Percentiles rank a stretch among this genome's conserved stretches.
Conservation (phyloP, 2,888 invertebrate genomes). For the Margaritifera margaritifera region DNA sequence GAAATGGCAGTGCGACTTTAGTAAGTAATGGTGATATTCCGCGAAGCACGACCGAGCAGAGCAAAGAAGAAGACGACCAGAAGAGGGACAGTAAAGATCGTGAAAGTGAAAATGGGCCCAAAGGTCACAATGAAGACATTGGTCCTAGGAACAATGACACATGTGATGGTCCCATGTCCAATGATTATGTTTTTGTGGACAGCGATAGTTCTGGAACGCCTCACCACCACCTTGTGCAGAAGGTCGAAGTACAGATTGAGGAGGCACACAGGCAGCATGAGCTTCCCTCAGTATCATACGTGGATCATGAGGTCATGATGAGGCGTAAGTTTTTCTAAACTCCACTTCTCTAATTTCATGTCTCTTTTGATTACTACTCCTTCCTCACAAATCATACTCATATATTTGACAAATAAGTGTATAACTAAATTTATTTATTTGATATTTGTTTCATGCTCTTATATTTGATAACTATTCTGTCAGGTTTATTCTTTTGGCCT, state of each 20-base stretch:
- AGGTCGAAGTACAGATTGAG: conserved; percentile 44
- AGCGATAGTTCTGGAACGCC: conserved; percentile 34
- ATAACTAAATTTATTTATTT: not conserved
- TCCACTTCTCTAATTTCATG: no score
- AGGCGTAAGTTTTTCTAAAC: no score
- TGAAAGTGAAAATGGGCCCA: conserved; percentile 7
- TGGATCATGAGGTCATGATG: no score
- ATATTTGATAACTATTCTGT: no score
- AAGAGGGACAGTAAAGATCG: not conserved
- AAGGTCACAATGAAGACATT: conserved; percentile 6
- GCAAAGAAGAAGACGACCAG: not conserved
- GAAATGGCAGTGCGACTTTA: no score
- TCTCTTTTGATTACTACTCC: no score
- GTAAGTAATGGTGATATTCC: no score
- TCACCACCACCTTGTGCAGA: conserved; percentile 20
- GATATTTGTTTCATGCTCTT: conserved; percentile 4
- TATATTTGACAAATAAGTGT: no score
- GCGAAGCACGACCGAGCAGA: no score
- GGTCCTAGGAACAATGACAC: not conserved
- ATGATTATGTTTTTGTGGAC: conserved; percentile 27
- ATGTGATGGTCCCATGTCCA: conserved; percentile 1
- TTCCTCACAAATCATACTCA: no score
- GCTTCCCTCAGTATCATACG: conserved; percentile 26
- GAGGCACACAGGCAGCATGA: conserved; percentile 27
- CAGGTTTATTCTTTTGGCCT: no score